Evolutionary conservation across 23 tunicate genomes (phyloP), one percentile per base, ranked within the genome.

Genomic region (Diplosoma virens): DNA sequence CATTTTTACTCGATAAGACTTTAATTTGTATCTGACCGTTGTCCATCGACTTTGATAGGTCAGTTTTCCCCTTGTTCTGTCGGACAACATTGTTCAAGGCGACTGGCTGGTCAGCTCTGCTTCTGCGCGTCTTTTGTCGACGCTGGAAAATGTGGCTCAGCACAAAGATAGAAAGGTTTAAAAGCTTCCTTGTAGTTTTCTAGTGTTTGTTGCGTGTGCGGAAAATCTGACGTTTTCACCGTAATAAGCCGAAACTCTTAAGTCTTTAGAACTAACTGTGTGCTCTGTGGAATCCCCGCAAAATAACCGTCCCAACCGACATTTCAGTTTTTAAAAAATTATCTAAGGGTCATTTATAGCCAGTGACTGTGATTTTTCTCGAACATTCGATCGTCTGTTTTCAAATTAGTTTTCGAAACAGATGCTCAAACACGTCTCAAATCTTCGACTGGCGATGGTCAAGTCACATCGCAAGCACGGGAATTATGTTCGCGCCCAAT

Each of bases 101-200:
- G 67, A 75, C 31, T 83, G 88, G 88, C 25, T 83, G 67, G 68
- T 64, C 29, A 81, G 88, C 37, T 75, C 88, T 37, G 54, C 78
- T 59, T 63, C 78, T 46, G 30, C 61, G 5, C 37, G 79, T 4
- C 50, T 81, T 30, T 45, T 81, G 36, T 23, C 86, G 11, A 25
- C 48, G 31, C 50, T 81, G 71, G 70, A 56, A 25, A 35, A 53
- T 33, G 74, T 29, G 25, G 71, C 73, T 6, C 50, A 78, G 1
- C 61, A 30, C 3, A 65, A 47, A 28, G 83, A 78, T 29, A 11
- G 29, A 25, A 78, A 78, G 74, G 83, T 78, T 14, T 21, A 20
- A 24, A 45, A 28, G 6, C 7, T 41, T 41, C 9, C 50, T 41
- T 14, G 50, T 41, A 14, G 50, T 41, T 9, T 41, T 41, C 11